These are phyloP conservation scores for Lepidurus couesii DNA, from an alignment of 1,140 invertebrate genomes.

Conservation along the genomic window DNA sequence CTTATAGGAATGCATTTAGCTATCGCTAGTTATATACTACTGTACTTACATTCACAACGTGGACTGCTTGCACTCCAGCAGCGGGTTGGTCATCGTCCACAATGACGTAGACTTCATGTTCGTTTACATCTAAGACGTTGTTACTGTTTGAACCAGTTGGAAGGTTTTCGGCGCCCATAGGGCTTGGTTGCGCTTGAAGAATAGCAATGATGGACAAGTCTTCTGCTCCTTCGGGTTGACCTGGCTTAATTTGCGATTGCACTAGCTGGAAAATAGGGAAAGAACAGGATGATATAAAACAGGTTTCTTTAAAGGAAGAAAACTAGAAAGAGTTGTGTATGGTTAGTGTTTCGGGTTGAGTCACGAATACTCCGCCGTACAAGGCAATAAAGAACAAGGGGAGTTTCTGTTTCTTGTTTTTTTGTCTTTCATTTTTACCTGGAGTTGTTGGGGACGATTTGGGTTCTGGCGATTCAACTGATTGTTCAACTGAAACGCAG, in stretches of 20 bases:
- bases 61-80: background rate
- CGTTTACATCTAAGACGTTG: background rate
- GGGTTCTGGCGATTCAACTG: background rate
- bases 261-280: background rate
- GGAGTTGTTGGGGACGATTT: background rate
- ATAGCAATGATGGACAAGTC: background rate
- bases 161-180: background rate
- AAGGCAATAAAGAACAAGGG: background rate
- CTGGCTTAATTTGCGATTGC: background rate
- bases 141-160: background rate
- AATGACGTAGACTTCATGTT: background rate
- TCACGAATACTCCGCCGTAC: background rate
- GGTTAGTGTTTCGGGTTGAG: background rate
- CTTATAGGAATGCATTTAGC: background rate
- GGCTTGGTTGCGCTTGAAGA: background rate
- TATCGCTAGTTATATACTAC: background rate
- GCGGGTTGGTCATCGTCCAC: background rate
- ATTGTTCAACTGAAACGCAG: background rate
- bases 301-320: background rate
- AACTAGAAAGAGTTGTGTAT: background rate
- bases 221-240: background rate
- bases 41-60: background rate
- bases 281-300: background rate
- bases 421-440: background rate
- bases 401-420: background rate